These are phyloP conservation scores for rabbit (Oryctolagus cuniculus) DNA, from an alignment of 2,113 vertebrate genomes.

Conservation along the genomic window DNA sequence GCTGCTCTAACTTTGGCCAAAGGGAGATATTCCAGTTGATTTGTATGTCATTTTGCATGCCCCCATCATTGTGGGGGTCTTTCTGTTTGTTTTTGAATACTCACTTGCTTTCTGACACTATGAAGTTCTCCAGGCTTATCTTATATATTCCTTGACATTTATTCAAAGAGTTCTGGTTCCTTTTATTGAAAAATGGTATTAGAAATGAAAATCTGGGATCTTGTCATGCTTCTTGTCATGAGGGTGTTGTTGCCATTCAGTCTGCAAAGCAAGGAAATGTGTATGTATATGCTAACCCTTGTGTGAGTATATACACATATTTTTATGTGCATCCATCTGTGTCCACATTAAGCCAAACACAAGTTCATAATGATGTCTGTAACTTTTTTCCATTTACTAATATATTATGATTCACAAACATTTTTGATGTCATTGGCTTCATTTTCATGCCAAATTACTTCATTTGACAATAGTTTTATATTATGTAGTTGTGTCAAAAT, in stretches of 20 bases:
- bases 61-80: no score
- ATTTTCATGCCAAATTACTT: neutral
- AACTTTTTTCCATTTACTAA: neutral
- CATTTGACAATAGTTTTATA: neutral
- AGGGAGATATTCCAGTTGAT: neutral
- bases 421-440: neutral
- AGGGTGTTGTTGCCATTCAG: neutral
- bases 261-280: neutral
- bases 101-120: neutral
- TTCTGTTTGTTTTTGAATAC: neutral
- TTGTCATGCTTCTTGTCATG: neutral
- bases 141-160: neutral
- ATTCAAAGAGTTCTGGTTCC: neutral
- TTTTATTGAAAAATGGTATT: constrained; percentile 27
- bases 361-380: neutral
- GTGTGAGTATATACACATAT: no score
- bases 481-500: neutral
- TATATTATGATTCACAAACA: neutral
- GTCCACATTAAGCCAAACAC: neutral
- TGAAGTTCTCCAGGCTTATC: neutral
- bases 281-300: neutral
- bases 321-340: neutral
- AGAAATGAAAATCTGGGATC: neutral
- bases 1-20: neutral
- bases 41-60: neutral